Percentiles rank a stretch among this genome's conserved stretches.
These are phyloP conservation scores for Tapera naevia DNA, from an alignment of 2,797 vertebrate genomes.

Conservation along the genomic window DNA sequence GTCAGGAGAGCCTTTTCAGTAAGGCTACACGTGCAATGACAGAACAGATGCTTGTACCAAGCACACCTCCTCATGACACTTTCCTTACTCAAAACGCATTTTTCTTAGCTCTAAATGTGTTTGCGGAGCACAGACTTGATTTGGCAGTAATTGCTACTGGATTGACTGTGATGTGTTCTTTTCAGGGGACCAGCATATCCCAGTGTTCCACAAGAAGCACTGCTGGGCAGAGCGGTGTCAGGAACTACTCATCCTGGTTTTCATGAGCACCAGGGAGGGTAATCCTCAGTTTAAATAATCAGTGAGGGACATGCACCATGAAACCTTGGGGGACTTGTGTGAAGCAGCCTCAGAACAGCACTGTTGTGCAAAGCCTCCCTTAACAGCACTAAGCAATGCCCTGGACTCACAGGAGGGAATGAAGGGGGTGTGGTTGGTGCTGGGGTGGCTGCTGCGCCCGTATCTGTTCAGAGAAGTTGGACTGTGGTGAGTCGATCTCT, in stretches of 20 bases:
- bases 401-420: background rate
- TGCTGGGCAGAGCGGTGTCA: background rate
- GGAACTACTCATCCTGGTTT: background rate
- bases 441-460: no score
- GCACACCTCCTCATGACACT: background rate
- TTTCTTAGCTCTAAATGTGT: background rate
- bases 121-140: background rate
- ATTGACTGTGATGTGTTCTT: background rate
- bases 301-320: background rate
- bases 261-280: background rate
- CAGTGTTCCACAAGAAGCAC: background rate
- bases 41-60: background rate
- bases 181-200: background rate
- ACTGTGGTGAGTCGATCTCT: background rate
- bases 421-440: background rate
- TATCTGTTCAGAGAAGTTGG: background rate
- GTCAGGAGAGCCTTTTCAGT: background rate
- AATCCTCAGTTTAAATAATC: background rate
- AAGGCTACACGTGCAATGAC: rapidly evolving
- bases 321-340: background rate
- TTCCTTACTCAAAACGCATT: background rate
- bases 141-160: background rate
- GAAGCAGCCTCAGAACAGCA: background rate
- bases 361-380: background rate
- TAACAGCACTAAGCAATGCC: background rate